These are phyloP conservation scores for Pterostichus niger DNA, from an alignment of 2,888 invertebrate genomes.

Conservation along the genomic window DNA sequence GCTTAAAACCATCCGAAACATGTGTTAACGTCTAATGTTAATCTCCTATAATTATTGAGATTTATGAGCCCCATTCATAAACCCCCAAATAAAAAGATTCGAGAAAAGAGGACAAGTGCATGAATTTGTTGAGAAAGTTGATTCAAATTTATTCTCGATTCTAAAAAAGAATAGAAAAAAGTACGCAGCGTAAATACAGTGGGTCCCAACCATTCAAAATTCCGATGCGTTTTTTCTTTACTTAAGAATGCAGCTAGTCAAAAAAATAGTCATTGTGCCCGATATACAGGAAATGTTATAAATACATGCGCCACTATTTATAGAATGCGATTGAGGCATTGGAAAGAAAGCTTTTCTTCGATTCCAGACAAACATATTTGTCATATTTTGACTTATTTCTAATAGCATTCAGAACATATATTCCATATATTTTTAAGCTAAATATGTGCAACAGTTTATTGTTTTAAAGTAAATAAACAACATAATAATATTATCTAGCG, in stretches of 20 bases:
- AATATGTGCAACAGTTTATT: too few species aligned
- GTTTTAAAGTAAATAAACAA: too few species aligned
- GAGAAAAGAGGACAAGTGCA: slow-evolving; percentile 62
- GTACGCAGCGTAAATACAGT: slow-evolving; percentile 64
- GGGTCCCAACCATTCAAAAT: slow-evolving; percentile 69
- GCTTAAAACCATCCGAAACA: too few species aligned
- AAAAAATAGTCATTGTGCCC: slow-evolving; percentile 67
- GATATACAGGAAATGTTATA: slow-evolving; percentile 28
- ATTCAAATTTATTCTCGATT: slow-evolving; percentile 64
- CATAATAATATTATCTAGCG: too few species aligned
- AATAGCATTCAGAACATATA: too few species aligned
- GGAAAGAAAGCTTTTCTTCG: slow-evolving; percentile 5
- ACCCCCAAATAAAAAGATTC: background rate
- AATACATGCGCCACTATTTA: slow-evolving; percentile 53
- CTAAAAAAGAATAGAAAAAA: slow-evolving; percentile 65
- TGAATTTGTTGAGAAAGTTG: slow-evolving; percentile 60
- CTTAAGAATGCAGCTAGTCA: slow-evolving; percentile 70
- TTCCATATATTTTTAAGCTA: too few species aligned
- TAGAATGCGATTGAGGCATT: slow-evolving; percentile 15
- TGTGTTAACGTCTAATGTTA: too few species aligned
- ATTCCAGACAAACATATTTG: background rate
- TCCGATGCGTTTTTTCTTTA: slow-evolving; percentile 69
- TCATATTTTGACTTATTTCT: background rate
- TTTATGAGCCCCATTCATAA: slow-evolving; percentile 32
- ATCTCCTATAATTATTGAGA: slow-evolving; percentile 1